Percentiles rank a stretch among this genome's conserved stretches.
These are phyloP conservation scores for Volucella zonaria DNA, from an alignment of 2,888 invertebrate genomes.

Conservation along the genomic window DNA sequence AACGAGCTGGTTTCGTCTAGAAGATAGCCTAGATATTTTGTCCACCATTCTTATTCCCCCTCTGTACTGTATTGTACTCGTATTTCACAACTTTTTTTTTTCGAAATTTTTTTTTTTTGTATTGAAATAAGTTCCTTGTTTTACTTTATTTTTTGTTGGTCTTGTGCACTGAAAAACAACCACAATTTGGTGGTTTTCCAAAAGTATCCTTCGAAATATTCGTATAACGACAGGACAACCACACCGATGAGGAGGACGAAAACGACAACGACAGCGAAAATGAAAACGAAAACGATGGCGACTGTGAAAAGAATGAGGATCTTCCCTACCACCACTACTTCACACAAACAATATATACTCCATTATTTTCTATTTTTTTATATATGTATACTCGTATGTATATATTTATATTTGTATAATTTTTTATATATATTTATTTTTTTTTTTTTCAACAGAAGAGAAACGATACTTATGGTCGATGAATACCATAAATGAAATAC, in stretches of 20 bases:
- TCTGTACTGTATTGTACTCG: slow-evolving; percentile 27
- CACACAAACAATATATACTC: slow-evolving; percentile 61
- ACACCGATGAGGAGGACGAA: slow-evolving; percentile 12
- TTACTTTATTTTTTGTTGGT: slow-evolving; percentile 14
- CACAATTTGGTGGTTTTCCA: slow-evolving; percentile 72
- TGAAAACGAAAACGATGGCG: slow-evolving; percentile 18
- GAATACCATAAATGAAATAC: slow-evolving; percentile 70
- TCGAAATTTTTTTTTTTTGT: slow-evolving; percentile 7
- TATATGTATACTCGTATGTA: too few species aligned
- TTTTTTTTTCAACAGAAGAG: slow-evolving; percentile 7
- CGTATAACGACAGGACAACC: too few species aligned
- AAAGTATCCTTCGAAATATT: slow-evolving; percentile 53
- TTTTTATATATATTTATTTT: too few species aligned
- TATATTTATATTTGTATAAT: too few species aligned
- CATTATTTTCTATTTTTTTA: slow-evolving; percentile 22
- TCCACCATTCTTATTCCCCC: slow-evolving; percentile 6
- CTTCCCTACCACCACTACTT: slow-evolving; percentile 37
- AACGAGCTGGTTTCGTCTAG: slow-evolving; percentile 9
- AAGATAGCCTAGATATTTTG: slow-evolving; percentile 68
- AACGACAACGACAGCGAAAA: slow-evolving; percentile 13
- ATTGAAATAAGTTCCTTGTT: neutral
- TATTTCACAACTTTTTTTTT: slow-evolving; percentile 8
- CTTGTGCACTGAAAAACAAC: slow-evolving; percentile 45
- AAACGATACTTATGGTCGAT: slow-evolving; percentile 70
- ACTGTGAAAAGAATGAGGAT: slow-evolving; percentile 35